phyloP scores from a whole-genome alignment of 1,140 invertebrate species.

The Ceratina japonica region DNA sequence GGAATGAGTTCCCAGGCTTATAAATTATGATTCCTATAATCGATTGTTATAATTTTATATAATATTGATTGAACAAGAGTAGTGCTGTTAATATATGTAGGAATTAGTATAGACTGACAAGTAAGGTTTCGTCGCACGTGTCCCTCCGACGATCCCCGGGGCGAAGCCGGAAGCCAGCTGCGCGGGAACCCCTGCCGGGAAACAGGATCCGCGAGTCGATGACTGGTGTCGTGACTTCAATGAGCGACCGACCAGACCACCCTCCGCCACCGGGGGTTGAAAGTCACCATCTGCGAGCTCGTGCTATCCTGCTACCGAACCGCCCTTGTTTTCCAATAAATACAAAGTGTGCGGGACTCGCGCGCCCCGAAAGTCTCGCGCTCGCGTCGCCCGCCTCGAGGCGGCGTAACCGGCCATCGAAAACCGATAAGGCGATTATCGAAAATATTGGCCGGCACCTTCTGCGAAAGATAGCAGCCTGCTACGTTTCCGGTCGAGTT shows the following conservation, averaged over 20 bases:
- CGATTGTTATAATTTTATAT: not conserved
- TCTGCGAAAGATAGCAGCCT: slow-evolving; percentile 61
- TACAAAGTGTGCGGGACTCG: slow-evolving; percentile 66
- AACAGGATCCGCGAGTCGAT: slow-evolving; percentile 50
- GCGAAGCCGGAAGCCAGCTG: slow-evolving; percentile 28
- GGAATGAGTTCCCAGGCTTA: no score
- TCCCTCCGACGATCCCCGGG: no score
- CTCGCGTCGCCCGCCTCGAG: not conserved
- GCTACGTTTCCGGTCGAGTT: slow-evolving; percentile 74
- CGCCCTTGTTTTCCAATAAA: slow-evolving; percentile 79
- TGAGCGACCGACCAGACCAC: slow-evolving; percentile 55
- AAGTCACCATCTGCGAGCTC: slow-evolving; percentile 63
- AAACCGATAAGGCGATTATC: slow-evolving; percentile 53
- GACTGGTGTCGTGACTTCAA: slow-evolving; percentile 60
- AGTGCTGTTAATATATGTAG: no score
- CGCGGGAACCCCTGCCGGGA: not conserved
- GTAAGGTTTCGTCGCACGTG: not conserved
- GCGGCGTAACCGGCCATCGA: slow-evolving; percentile 3
- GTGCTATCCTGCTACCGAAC: slow-evolving; percentile 75
- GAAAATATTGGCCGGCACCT: slow-evolving; percentile 54
- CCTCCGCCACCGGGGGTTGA: slow-evolving; percentile 66
- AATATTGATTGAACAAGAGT: not conserved
- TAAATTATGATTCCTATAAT: no score
- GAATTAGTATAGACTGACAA: no score
- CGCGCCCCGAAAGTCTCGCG: no score